Percentiles rank a stretch among this genome's conserved stretches.
Conservation (phyloP, 2,113 vertebrate species). For the Rana temporaria region DNA sequence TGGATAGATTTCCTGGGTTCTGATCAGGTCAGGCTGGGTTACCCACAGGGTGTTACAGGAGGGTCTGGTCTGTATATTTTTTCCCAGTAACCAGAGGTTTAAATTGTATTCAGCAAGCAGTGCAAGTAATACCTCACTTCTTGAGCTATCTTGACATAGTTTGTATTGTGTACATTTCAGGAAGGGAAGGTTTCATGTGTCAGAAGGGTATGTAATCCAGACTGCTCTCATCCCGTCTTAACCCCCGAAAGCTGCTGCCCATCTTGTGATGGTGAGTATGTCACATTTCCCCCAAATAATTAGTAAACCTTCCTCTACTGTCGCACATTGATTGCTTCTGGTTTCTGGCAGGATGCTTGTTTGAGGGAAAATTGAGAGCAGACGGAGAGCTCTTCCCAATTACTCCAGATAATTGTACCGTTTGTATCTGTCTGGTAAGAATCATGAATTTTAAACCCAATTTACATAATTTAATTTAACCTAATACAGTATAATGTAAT, state of each 20-base stretch:
- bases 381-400: conserved; percentile 77
- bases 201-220: conserved; percentile 60
- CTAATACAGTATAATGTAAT: no score
- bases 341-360: conserved; percentile 71
- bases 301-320: not conserved
- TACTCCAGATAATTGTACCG: conserved; percentile 69
- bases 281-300: not conserved
- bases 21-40: no score
- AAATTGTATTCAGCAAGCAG: no score
- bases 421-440: conserved; percentile 80
- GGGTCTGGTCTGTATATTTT: no score
- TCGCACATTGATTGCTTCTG: conserved; percentile 1
- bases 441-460: no score
- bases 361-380: conserved; percentile 64
- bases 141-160: fast-evolving
- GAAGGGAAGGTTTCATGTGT: conserved; percentile 68
- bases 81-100: no score
- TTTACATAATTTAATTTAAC: no score
- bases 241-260: conserved; percentile 71
- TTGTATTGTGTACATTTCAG: conserved; percentile 54
- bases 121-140: not conserved
- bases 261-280: conserved; percentile 67
- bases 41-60: no score
- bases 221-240: conserved; percentile 73
- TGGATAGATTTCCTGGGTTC: no score